Evolutionary conservation across 2,888 invertebrate genomes (phyloP), one percentile per base, ranked within the genome.

Genomic region (Odontothrips loti): DNA sequence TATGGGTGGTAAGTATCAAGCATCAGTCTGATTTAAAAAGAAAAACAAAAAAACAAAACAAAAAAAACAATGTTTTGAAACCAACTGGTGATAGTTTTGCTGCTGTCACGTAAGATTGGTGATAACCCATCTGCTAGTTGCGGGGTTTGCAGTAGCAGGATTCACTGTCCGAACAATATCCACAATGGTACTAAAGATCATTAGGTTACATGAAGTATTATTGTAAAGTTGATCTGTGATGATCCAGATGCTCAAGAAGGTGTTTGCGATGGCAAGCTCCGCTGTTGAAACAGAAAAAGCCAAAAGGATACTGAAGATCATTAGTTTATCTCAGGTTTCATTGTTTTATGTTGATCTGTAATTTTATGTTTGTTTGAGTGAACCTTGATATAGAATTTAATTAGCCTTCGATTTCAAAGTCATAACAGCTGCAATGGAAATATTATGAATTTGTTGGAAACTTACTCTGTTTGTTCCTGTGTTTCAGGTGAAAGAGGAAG

Each of bases 401-500:
- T n/a, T n/a, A n/a, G n/a, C n/a, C n/a, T n/a, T n/a, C n/a, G n/a
- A n/a, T n/a, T n/a, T n/a, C n/a, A n/a, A n/a, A n/a, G n/a, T n/a
- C n/a, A n/a, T n/a, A n/a, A n/a, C n/a, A n/a, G n/a, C n/a, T n/a
- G n/a, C n/a, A n/a, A n/a, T n/a, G n/a, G n/a, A n/a, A n/a, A n/a
- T n/a, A n/a, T n/a, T n/a, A n/a, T n/a, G n/a, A n/a, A n/a, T n/a
- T n/a, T n/a, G n/a, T n/a, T n/a, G n/a, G n/a, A n/a, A n/a, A n/a
- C n/a, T n/a, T n/a, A n/a, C n/a, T n/a, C n/a, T 43, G 34, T 43
- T 43, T 43, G 34, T 43, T 43, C 75, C 79, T 80, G 51, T 82
- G 80, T 82, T 83, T 75, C 81, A 83, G 84, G 82, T 82, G 81
- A 84, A 34, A 82, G 88, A 80, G 87, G 90, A 23, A 1, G 23